Percentiles rank a stretch among this genome's conserved stretches.
phyloP scores from a whole-genome alignment of 2,113 vertebrate species.

The Paradisaea rubra region DNA sequence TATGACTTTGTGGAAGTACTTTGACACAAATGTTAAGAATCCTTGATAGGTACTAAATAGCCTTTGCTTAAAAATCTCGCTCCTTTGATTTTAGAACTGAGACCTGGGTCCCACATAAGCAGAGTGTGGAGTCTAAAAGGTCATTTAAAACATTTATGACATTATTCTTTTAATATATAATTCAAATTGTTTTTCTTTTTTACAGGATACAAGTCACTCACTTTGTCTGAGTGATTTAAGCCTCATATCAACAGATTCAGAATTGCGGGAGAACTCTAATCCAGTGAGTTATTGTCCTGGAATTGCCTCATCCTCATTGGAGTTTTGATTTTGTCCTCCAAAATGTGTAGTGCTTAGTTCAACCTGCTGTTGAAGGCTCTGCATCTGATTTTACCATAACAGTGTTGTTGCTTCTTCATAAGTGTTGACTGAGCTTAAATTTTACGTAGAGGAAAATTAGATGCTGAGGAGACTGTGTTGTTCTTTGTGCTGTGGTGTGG shows the following conservation, averaged over 20 bases:
- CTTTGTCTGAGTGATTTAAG: slow-evolving; percentile 95
- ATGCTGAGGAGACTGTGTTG: background rate
- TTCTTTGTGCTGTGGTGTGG: background rate
- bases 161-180: background rate
- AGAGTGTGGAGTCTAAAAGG: background rate
- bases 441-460: background rate
- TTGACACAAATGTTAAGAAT: background rate
- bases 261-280: slow-evolving; percentile 85
- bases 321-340: background rate
- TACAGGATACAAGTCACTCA: slow-evolving; percentile 93
- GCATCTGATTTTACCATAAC: background rate
- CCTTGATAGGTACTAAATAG: background rate
- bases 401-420: background rate
- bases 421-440: background rate
- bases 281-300: slow-evolving; percentile 75
- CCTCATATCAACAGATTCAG: slow-evolving; percentile 93
- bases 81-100: background rate
- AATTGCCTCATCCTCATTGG: background rate
- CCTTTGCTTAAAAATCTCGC: background rate
- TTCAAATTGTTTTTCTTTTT: background rate
- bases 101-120: background rate
- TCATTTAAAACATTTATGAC: background rate
- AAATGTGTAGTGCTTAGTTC: background rate
- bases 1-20: background rate
- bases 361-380: background rate